Evolutionary conservation across 2,113 vertebrate genomes (phyloP).

Genomic region (Cepphus grylle): DNA sequence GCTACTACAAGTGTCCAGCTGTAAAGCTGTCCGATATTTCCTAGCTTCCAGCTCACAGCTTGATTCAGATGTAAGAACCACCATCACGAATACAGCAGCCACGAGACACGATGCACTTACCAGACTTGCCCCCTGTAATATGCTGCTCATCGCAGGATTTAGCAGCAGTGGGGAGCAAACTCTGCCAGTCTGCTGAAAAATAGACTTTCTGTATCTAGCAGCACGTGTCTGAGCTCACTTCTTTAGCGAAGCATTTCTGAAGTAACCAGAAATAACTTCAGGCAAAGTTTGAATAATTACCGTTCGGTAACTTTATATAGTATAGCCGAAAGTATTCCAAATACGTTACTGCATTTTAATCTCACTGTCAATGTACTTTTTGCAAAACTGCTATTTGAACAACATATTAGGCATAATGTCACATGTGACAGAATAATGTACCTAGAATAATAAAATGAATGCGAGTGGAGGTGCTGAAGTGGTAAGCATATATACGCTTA

Average conservation of each 20-base stretch:
- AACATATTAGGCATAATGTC: neutral
- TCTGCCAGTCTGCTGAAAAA: neutral
- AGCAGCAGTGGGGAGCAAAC: neutral
- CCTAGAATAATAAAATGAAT: neutral
- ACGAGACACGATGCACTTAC: neutral
- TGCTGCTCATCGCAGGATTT: neutral
- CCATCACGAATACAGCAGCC: neutral
- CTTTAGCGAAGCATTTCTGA: neutral
- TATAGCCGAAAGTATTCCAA: neutral
- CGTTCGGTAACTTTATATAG: neutral
- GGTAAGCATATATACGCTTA: neutral
- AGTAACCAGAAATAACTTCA: neutral
- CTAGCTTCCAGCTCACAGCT: neutral
- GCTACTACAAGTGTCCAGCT: neutral
- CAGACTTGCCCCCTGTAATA: neutral
- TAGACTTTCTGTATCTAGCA: neutral
- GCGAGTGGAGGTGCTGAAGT: neutral
- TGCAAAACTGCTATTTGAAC: neutral
- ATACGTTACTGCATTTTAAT: neutral
- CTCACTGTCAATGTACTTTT: neutral
- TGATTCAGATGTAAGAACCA: neutral
- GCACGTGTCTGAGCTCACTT: accelerated
- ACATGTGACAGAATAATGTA: neutral
- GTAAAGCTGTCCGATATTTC: neutral
- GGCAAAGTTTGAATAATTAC: neutral